Base-by-base conservation (phyloP, 2,113 vertebrate species). In the Seriola rivoliana region DNA sequence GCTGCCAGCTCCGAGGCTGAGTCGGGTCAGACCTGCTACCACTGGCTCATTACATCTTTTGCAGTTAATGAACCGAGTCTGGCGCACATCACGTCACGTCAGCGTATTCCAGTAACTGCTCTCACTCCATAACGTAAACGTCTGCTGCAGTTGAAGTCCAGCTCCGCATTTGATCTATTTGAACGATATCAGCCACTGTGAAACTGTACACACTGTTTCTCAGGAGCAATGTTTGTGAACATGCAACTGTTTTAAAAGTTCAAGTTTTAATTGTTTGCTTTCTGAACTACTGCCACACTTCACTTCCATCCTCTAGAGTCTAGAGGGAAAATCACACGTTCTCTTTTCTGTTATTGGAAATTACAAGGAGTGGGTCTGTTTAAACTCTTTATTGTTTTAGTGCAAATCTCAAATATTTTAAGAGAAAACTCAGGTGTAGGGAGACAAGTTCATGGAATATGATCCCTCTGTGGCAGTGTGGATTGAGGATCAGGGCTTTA, bases 71-170 rank as follows among this genome's bases (percentile, higher is more conserved):
- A 59, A 62, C 16, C 62, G 7, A 65, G 42, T 62, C 75, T 19
- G 66, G 16, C 46, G 79, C 80, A 66, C 60, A 68, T 81, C 34
- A 11, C 58, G 71, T 71, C 32, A 76, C 71, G 29, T 79, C 84
- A 42, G 55, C 9, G 57, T 57, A 5, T 82, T 89, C 85, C 81
- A 69, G 75, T 80, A 78, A 84, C n/a, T 10, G 12, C 74, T 6
- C 5, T 65, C 52, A 0, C 71, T 50, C 57, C 66, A 1, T 13
- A 68, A 77, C 50, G 29, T 84, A 86, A 89, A 85, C 70, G 0
- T 38, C 9, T 8, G 2, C 59, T 29, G 81, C 72, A 55, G 78
- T 70, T 77, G 59, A 52, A 67, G 46, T 36, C 25, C 9, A 11
- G 8, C 29, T 77, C 68, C 12, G 1, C 66, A 23, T 65, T 64